Evolutionary conservation across 2,113 vertebrate species (phyloP), one percentile per base, ranked within the genome.

Genomic region (Melanotaenia duboulayi): DNA sequence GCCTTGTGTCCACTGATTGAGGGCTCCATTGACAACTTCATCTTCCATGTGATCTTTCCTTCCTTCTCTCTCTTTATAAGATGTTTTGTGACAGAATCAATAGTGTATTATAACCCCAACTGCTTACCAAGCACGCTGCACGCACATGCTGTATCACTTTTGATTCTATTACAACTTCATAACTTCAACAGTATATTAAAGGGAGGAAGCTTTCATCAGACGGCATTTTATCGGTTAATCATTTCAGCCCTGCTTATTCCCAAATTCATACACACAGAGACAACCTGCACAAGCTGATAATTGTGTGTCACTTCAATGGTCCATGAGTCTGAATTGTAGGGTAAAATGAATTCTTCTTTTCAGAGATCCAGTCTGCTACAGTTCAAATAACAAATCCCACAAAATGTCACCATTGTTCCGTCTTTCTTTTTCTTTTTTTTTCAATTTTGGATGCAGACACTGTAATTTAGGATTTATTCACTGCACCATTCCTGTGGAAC

Each of bases 11-110:
- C 46, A 22, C 71, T 86, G 83, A 89, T 78, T 89, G 81, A 91
- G 50, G 81, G 63, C 71, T 77, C 42, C 87, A 88, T 79, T 88
- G 89, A 92, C 87, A 85, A 81, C 85, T 89, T 89, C 70, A 87
- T 90, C 83, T 52, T 72, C 20, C 85, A 66, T 82, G 73, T 79
- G 76, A 87, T 87, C 76, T 69, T 54, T 70, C 65, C 40, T 40
- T 39, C 55, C n/a, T 16, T 39, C 68, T 61, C 65, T 75, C 49
- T 62, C 55, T 75, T 52, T 44, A 71, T 70, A 69, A 64, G 64
- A 73, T 60, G 62, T 68, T 70, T 82, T 74, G 74, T 78, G 56
- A 85, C 84, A 83, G 22, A 60, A 87, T 89, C 87, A 78, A 86
- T 87, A 81, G 74, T 62, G 57, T 71, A 76, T 83, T 83, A 85